Evolutionary conservation across 2,888 invertebrate genomes (phyloP).

Genomic region (Agrotis segetum): DNA sequence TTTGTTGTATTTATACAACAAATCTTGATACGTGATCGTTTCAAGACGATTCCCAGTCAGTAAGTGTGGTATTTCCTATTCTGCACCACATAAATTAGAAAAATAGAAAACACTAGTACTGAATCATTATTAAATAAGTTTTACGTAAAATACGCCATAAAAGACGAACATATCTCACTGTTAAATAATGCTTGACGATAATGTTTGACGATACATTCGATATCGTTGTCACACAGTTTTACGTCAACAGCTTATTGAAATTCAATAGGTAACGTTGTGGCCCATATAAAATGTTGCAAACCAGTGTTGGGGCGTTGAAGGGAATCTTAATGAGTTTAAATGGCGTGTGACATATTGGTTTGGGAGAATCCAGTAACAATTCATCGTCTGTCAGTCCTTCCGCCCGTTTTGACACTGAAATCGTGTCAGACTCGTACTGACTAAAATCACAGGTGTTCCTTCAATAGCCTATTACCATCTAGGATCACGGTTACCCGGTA

Average conservation of each 20-base stretch:
- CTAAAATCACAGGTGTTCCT: no score
- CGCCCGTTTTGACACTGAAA: no score
- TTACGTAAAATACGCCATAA: conserved; percentile 13
- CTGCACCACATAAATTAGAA: no score
- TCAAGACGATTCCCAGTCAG: no score
- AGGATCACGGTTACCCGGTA: no score
- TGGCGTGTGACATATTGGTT: conserved; percentile 3
- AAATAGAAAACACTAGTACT: background rate
- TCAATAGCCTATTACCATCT: no score
- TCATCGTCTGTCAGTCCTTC: background rate
- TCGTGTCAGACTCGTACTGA: no score
- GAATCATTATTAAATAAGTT: background rate
- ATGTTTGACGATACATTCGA: conserved; percentile 23
- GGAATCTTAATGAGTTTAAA: conserved; percentile 50
- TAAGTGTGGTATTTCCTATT: no score
- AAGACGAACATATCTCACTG: background rate
- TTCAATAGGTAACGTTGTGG: conserved; percentile 41
- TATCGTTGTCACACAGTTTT: conserved; percentile 45
- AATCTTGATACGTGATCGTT: no score
- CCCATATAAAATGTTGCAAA: conserved; percentile 55
- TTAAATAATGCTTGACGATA: conserved; percentile 37
- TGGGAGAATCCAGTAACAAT: background rate
- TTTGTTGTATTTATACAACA: no score
- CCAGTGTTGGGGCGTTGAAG: conserved; percentile 21
- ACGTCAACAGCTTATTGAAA: conserved; percentile 49